phyloP scores from a whole-genome alignment of 2,113 vertebrate genomes.

The Catharus fuscescens region DNA sequence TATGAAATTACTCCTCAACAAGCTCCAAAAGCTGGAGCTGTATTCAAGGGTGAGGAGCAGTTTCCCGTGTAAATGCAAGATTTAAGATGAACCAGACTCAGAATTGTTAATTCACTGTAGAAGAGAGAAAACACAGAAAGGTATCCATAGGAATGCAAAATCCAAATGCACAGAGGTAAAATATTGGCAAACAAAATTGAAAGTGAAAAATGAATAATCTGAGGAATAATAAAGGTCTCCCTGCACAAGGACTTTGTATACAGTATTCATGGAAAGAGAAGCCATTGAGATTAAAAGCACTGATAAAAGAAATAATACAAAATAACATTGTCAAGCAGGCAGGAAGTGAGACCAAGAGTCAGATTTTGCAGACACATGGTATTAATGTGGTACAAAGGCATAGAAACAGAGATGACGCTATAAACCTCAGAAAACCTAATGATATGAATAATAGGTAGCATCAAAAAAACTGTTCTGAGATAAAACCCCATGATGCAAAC shows the following conservation, averaged over 20 bases:
- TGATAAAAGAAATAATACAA: neutral
- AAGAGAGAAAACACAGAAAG: neutral
- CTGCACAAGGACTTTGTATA: neutral
- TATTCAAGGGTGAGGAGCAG: neutral
- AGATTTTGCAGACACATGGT: neutral
- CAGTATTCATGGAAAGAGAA: neutral
- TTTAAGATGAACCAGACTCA: neutral
- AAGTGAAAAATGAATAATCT: neutral
- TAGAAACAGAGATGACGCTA: neutral
- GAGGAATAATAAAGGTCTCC: neutral
- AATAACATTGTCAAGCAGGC: neutral
- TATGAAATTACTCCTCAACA: neutral
- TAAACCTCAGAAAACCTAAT: neutral
- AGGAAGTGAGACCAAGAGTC: neutral
- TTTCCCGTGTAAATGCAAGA: neutral
- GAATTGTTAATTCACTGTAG: neutral
- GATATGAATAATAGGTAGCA: neutral
- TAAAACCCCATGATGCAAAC: neutral
- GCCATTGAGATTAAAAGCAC: neutral
- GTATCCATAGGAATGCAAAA: neutral
- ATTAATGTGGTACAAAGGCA: neutral
- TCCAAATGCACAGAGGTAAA: neutral
- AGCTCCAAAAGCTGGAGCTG: neutral
- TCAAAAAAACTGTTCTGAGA: neutral
- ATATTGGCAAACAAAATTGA: neutral